Base-by-base conservation (phyloP, 2,113 vertebrate genomes). In the Xenopus borealis region DNA sequence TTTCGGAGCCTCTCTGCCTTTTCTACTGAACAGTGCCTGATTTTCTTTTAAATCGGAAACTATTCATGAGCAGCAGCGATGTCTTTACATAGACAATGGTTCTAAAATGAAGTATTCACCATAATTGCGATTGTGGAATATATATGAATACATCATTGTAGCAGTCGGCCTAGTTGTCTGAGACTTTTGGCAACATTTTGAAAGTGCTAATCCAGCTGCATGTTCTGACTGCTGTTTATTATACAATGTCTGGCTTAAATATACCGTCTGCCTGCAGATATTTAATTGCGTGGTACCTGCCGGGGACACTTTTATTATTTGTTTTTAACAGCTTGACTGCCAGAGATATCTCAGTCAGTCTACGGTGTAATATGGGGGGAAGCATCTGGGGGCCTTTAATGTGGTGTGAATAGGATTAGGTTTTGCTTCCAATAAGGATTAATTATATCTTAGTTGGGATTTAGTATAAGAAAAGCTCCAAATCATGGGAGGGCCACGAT, bases 31-130 rank as follows among this genome's bases (percentile, higher is more conserved):
- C 40, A 72, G 66, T 0, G 17, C 2, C 20, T 83, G 17, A 23
- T 53, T 62, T 62, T n/a, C 53, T 55, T 58, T 27, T 70, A 66
- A 69, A 83, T 67, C 76, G 45, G 19, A 69, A 7, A 62, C 63
- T 75, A 77, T 69, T 79, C 63, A 14, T 66, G 66, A 11, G 79
- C 66, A 75, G 66, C 75, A 57, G 55, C 27, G 76, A 83, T 72
- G 47, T 55, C 72, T 74, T 64, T 64, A 71, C 70, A 53, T 52
- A 66, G 69, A 4, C 0, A 50, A 55, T 72, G 20, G 52, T 81
- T 73, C 70, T 57, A 79, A 81, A 86, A 83, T 66, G 71, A 78
- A 70, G 27, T 75, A 79, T 82, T 82, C 81, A 78, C 77, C 68
- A 81, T 69, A 66, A 82, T 80, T 84, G 74, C 73, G 69, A 66